A percentile compares a stretch with the other conserved stretches of the same genome.
These are phyloP conservation scores for Lutjanus argentimaculatus DNA, from an alignment of 2,797 vertebrate species.

Conservation along the genomic window DNA sequence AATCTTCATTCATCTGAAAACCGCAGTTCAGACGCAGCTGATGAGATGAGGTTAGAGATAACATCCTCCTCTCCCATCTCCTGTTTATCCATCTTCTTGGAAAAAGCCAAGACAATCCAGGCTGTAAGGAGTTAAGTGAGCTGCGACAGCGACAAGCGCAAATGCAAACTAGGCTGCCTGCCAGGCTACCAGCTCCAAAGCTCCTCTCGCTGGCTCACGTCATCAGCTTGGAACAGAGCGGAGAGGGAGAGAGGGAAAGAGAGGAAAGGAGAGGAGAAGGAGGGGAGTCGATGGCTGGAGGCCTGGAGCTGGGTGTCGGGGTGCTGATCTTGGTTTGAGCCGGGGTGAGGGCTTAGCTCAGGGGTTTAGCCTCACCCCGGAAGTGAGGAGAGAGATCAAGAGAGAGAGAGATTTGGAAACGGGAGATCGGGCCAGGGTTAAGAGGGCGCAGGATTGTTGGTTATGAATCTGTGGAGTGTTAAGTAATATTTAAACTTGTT, in stretches of 20 bases:
- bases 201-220: conserved; percentile 84
- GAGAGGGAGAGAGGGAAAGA: conserved; percentile 32
- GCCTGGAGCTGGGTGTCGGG: conserved; percentile 65
- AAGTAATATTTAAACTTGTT: conserved; percentile 57
- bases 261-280: conserved; percentile 44
- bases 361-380: conserved; percentile 59
- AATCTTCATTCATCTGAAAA: conserved; percentile 2
- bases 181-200: conserved; percentile 89
- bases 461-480: conserved; percentile 63
- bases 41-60: conserved; percentile 28
- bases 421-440: conserved; percentile 64
- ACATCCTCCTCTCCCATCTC: conserved; percentile 3
- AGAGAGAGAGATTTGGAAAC: conserved; percentile 50
- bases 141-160: conserved; percentile 87
- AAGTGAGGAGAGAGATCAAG: conserved; percentile 57
- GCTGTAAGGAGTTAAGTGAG: conserved; percentile 91
- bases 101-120: conserved; percentile 72
- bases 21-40: background rate
- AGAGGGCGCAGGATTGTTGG: conserved; percentile 56
- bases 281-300: conserved; percentile 42
- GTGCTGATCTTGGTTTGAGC: conserved; percentile 68
- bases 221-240: conserved; percentile 86
- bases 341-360: conserved; percentile 54
- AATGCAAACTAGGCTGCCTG: conserved; percentile 90
- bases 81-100: conserved; percentile 55